Base-by-base conservation (phyloP, 2,888 invertebrate genomes). In the Homarus gammarus region DNA sequence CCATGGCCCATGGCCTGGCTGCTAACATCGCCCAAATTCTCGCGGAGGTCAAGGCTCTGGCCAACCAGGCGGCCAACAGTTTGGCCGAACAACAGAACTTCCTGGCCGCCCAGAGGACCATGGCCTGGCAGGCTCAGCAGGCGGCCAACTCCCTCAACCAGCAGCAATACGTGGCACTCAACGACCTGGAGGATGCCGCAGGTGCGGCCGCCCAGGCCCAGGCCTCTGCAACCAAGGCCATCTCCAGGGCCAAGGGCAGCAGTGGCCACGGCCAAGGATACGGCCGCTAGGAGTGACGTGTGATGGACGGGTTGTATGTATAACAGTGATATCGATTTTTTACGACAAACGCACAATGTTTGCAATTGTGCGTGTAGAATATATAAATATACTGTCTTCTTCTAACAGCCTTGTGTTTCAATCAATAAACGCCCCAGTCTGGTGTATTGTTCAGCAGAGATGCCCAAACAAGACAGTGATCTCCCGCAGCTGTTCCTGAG, bases 61-160 rank as follows among this genome's bases (percentile, higher is more conserved):
- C 89, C 40, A 79, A 64, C n/a, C 84, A 85, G 81, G 84, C 89
- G 2, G 61, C 40, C 38, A 89, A 84, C 81, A 85, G 89, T 36
- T 61, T 70, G 31, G 70, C 79, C 5, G 72, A 44, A 31, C 84
- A 84, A 36, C 56, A 85, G 33, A 78, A 51, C 64, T 78, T 89
- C 56, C 68, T 81, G 70, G 49, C 56, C 31, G 77, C 89, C 61
- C 89, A 89, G 75, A 68, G 70, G 33, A 51, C 81, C 70, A 89
- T 89, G 89, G 89, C 89, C 36, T 89, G 89, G 89, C 84, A 89
- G 72, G 89, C 89, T 36, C 84, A 89, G 85, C 89, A 89, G 81
- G 85, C 84, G 1, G 89, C 89, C 44, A 89, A 89, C 89, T 72
- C 84, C 72, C 79, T 89, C 44, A 78, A 84, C 61, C 79, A 84